Conservation (phyloP, 2,113 vertebrate genomes). For the Callipepla californica region DNA sequence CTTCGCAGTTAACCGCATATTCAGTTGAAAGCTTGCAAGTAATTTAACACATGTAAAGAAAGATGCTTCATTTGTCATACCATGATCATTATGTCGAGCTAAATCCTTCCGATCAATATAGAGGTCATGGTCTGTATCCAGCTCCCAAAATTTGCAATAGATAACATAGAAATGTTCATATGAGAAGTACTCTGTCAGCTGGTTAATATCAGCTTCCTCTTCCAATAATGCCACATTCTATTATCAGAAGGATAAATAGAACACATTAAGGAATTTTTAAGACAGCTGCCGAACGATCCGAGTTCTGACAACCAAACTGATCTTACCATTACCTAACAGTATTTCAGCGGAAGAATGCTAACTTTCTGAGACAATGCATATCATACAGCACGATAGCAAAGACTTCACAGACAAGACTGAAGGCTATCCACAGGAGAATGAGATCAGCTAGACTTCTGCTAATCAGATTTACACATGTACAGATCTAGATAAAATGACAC, state of each 20-base stretch:
- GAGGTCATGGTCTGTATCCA: constrained; percentile 95
- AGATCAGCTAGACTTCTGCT: neutral
- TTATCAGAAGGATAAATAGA: constrained; percentile 46
- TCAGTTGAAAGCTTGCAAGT: neutral
- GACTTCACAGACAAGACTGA: neutral
- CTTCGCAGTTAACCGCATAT: neutral
- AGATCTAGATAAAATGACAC: neutral
- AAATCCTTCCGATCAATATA: constrained; percentile 92
- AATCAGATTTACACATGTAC: neutral
- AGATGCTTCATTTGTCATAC: constrained; percentile 72
- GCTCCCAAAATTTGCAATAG: constrained; percentile 99
- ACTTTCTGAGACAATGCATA: neutral
- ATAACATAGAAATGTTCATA: constrained; percentile 98
- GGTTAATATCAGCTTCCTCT: constrained; percentile 93
- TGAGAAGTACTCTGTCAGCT: constrained; percentile 95
- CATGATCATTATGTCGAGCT: constrained; percentile 91
- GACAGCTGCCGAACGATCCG: neutral
- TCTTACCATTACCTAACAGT: neutral
- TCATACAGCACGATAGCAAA: neutral
- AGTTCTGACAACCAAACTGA: neutral
- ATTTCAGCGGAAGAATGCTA: neutral
- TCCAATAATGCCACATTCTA: constrained; percentile 92
- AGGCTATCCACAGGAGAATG: neutral
- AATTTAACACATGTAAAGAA: constrained; percentile 6
- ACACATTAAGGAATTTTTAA: constrained; percentile 9